Conservation (phyloP, 2,888 invertebrate genomes). For the Pterostichus madidus region DNA sequence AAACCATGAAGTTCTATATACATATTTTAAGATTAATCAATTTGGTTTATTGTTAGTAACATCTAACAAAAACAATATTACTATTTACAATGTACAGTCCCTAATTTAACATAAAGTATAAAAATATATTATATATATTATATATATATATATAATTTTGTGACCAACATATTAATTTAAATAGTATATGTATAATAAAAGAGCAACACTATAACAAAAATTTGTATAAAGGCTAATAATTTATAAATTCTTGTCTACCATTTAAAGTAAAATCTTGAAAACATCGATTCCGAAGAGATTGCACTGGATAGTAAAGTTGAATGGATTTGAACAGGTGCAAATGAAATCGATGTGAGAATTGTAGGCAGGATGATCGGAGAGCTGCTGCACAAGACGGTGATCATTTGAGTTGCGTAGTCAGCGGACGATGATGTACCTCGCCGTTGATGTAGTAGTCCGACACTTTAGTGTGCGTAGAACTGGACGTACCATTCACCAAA, state of each 20-base stretch:
- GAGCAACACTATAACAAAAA: constrained; percentile 42
- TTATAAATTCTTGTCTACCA: constrained; percentile 30
- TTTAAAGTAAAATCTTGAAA: background rate
- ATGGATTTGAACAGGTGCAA: background rate
- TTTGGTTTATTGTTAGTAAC: constrained; percentile 62
- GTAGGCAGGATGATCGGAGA: background rate
- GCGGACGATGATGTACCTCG: constrained; percentile 74
- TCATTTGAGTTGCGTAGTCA: constrained; percentile 43
- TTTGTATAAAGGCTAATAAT: constrained; percentile 17
- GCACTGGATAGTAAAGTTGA: background rate
- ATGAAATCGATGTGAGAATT: background rate
- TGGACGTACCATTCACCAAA: constrained; percentile 70
- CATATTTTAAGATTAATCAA: constrained; percentile 35
- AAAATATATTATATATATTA: constrained; percentile 54
- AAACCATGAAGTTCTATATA: constrained; percentile 19
- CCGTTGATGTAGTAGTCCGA: constrained; percentile 79
- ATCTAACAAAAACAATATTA: constrained; percentile 60
- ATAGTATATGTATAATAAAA: constrained; percentile 11
- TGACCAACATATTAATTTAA: constrained; percentile 36
- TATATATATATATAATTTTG: constrained; percentile 29
- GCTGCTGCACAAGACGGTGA: background rate
- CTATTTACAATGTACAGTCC: constrained; percentile 61
- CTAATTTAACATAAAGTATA: constrained; percentile 63
- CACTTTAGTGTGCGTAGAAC: constrained; percentile 58
- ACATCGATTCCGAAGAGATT: constrained; percentile 8